These are phyloP conservation scores for Piliocolobus tephrosceles DNA, from an alignment of 2,113 vertebrate genomes.

Conservation along the genomic window DNA sequence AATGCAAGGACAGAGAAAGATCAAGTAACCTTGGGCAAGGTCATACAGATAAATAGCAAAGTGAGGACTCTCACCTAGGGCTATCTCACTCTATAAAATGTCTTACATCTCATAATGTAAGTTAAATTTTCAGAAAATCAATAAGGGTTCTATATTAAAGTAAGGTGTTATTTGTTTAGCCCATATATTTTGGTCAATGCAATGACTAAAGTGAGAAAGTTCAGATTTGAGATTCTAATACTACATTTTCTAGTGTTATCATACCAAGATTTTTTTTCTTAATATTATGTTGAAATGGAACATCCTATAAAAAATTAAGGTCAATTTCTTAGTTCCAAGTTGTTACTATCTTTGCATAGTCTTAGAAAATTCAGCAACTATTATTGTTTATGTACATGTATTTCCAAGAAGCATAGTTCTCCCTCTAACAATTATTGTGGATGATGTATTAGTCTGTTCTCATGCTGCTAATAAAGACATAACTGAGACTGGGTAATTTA, in stretches of 20 bases:
- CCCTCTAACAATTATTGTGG: background rate
- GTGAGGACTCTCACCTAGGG: background rate
- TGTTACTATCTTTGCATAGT: background rate
- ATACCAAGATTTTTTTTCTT: background rate
- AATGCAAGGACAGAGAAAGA: background rate
- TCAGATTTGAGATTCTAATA: background rate
- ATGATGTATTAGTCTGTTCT: background rate
- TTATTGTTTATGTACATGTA: background rate
- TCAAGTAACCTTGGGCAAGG: background rate
- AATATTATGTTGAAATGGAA: background rate
- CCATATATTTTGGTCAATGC: background rate
- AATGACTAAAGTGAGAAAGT: background rate
- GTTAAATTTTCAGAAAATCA: background rate
- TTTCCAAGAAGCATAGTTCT: constrained; percentile 28
- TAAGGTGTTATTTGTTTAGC: background rate
- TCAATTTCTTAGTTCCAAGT: background rate
- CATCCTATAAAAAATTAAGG: background rate
- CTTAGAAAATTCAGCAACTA: background rate
- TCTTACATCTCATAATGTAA: background rate
- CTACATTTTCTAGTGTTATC: background rate
- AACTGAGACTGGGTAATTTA: too few species aligned
- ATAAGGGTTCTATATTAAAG: background rate
- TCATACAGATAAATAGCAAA: background rate
- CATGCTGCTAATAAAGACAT: too few species aligned
- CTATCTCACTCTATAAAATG: background rate